These are phyloP conservation scores for Sorex maritimensis DNA, from an alignment of 2,797 vertebrate species.

Conservation along the genomic window DNA sequence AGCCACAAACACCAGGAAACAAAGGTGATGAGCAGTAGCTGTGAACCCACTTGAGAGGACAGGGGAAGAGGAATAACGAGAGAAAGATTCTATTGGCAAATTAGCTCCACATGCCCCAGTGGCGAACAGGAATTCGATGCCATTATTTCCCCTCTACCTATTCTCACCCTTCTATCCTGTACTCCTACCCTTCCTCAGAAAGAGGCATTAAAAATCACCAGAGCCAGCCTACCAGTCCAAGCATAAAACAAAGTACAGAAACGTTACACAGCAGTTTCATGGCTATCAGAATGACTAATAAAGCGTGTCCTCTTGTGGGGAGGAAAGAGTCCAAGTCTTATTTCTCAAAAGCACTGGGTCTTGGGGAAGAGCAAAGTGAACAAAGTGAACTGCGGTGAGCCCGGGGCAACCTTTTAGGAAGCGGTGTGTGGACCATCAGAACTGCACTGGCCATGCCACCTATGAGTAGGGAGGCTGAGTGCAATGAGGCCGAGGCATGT, in stretches of 20 bases:
- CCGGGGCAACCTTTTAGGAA: background rate
- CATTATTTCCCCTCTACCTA: background rate
- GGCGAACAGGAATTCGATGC: background rate
- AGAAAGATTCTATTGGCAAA: background rate
- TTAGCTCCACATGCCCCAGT: fast-evolving
- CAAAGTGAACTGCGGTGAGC: background rate
- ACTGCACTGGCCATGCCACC: background rate
- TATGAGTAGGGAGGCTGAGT: fast-evolving
- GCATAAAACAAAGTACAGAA: background rate
- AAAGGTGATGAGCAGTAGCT: background rate
- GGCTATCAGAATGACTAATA: background rate
- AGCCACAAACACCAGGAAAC: background rate
- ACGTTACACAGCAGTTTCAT: background rate
- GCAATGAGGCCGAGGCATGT: fast-evolving
- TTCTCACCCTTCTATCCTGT: background rate
- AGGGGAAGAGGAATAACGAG: background rate
- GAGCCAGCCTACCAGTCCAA: background rate
- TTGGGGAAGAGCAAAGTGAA: background rate
- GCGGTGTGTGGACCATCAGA: background rate
- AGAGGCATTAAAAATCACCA: background rate
- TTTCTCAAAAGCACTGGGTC: constrained; percentile 2
- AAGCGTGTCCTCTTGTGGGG: background rate
- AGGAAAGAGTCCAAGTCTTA: background rate
- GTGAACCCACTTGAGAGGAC: background rate
- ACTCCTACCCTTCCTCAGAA: background rate